Evolutionary conservation across 2,888 invertebrate species (phyloP).

Genomic region (Drosophila vallismaia): DNA sequence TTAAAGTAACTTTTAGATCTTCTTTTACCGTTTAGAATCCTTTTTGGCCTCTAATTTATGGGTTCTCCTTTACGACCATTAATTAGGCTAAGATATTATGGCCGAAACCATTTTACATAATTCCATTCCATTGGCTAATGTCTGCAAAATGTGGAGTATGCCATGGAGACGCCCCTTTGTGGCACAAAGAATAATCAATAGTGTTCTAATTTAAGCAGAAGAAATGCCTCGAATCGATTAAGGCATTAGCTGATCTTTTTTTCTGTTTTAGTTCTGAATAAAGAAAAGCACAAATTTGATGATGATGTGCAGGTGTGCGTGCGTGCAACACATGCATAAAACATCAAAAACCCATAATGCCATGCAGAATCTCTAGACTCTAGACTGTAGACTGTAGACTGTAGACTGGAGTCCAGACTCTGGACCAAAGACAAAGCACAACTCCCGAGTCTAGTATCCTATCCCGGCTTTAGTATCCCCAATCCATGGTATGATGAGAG

Average conservation of each 20-base stretch:
- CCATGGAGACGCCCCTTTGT: slow-evolving; percentile 9
- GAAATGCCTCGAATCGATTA: slow-evolving; percentile 1
- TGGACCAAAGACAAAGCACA: too few species aligned
- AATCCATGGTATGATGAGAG: slow-evolving; percentile 44
- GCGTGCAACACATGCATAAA: slow-evolving; percentile 71
- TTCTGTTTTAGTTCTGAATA: slow-evolving; percentile 11
- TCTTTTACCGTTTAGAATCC: background rate
- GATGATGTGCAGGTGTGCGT: slow-evolving; percentile 49
- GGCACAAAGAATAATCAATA: slow-evolving; percentile 32
- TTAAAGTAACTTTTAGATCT: too few species aligned
- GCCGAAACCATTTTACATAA: slow-evolving; percentile 29
- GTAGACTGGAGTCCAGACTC: slow-evolving; percentile 1
- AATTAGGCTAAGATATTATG: slow-evolving; percentile 20
- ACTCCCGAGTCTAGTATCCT: slow-evolving; percentile 2
- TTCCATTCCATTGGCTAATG: slow-evolving; percentile 19
- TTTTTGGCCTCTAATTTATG: slow-evolving; percentile 4
- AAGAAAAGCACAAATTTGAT: slow-evolving; percentile 12
- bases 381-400: background rate
- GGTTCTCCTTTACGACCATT: slow-evolving; percentile 5
- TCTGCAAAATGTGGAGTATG: slow-evolving; percentile 34
- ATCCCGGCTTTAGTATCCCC: background rate
- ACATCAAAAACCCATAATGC: slow-evolving; percentile 15
- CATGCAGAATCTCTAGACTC: slow-evolving; percentile 1
- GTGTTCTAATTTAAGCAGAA: slow-evolving; percentile 24
- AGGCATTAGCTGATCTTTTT: slow-evolving; percentile 3